Percentiles rank a stretch among this genome's conserved stretches.
Conservation (phyloP, 2,113 vertebrate genomes). For the Anolis carolinensis region DNA sequence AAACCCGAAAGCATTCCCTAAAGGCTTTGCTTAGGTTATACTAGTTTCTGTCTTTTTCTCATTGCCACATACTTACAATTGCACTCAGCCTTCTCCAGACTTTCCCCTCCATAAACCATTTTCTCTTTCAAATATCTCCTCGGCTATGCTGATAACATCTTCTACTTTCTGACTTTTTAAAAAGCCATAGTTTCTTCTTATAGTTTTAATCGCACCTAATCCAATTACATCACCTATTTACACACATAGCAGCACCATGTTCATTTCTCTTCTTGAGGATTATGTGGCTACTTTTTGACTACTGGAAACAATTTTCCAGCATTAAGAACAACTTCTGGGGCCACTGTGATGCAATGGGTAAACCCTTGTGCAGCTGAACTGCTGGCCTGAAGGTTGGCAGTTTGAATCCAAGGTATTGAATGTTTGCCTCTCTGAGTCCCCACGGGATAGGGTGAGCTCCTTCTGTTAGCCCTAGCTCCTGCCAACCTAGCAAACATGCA, state of each 20-base stretch:
- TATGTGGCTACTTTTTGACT: neutral
- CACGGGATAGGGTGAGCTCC: no score
- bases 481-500: no score
- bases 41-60: conserved; percentile 2
- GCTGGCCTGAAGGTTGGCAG: no score
- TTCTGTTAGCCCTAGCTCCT: no score
- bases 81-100: neutral
- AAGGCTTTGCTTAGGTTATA: neutral
- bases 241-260: neutral
- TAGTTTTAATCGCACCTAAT: neutral
- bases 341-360: no score
- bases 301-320: no score
- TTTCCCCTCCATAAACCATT: neutral
- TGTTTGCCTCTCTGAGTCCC: no score
- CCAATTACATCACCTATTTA: neutral
- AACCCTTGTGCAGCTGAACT: no score
- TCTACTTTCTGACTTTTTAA: neutral
- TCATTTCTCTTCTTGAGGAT: neutral
- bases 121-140: neutral
- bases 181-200: neutral
- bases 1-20: neutral
- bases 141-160: neutral
- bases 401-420: no score
- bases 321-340: no score
- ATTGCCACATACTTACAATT: neutral